Percentiles rank a stretch among this genome's conserved stretches.
Evolutionary conservation across 2,888 invertebrate genomes (phyloP).

Genomic region (Eremobia ochroleuca): DNA sequence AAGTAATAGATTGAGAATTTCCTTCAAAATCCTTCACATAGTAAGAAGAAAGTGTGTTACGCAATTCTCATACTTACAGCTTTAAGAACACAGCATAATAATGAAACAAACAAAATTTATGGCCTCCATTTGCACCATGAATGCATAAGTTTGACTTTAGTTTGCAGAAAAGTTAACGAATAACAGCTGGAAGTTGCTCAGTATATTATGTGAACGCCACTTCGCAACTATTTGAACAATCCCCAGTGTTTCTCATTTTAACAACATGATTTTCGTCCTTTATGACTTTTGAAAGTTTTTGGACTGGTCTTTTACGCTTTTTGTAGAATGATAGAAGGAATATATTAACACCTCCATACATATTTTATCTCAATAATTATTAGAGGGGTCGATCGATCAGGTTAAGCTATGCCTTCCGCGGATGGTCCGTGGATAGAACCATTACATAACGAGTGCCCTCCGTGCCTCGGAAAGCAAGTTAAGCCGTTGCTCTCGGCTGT

Average conservation of each 20-base stretch:
- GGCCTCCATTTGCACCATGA: conserved; percentile 35
- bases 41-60: neutral
- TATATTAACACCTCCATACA: no score
- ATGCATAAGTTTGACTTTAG: conserved; percentile 48
- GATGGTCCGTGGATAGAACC: no score
- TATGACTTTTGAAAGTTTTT: neutral
- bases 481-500: no score
- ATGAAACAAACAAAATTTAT: conserved; percentile 47
- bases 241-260: conserved; percentile 44
- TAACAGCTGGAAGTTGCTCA: conserved; percentile 45
- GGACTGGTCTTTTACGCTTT: neutral
- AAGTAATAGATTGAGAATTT: neutral
- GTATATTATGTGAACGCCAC: conserved; percentile 48
- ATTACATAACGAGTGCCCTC: no score
- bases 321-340: no score
- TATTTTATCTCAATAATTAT: no score
- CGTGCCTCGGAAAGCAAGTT: no score
- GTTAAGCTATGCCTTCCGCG: no score
- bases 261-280: conserved; percentile 38
- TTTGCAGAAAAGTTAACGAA: conserved; percentile 53
- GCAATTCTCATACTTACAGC: neutral
- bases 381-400: no score
- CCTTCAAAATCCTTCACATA: neutral
- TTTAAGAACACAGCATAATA: neutral
- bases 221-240: conserved; percentile 49